Conservation (phyloP, 2,797 vertebrate species). For the Clamator glandarius region DNA sequence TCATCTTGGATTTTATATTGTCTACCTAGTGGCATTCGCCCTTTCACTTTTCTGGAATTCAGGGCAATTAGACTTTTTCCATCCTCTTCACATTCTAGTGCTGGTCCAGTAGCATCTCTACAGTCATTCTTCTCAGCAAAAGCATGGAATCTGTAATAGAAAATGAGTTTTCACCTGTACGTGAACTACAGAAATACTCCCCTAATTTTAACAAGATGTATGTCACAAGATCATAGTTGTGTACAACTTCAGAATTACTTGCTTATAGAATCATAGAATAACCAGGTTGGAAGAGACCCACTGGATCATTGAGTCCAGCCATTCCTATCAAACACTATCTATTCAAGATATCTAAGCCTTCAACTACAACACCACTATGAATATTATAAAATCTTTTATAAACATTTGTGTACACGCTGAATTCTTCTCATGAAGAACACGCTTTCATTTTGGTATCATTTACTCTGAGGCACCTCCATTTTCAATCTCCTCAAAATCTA, state of each 20-base stretch:
- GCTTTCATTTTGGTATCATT: neutral
- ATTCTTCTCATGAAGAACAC: neutral
- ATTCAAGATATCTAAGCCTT: neutral
- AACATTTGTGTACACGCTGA: neutral
- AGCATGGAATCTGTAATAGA: constrained; percentile 80
- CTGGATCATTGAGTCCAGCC: too few species aligned
- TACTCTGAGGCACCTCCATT: neutral
- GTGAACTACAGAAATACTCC: neutral
- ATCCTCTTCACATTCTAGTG: constrained; percentile 35
- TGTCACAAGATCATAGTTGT: neutral
- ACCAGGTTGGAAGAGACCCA: too few species aligned
- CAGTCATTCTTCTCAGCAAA: constrained; percentile 73
- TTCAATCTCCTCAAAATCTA: constrained; percentile 32
- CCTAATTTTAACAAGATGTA: neutral
- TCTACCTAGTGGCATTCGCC: constrained; percentile 77
- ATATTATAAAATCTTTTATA: neutral
- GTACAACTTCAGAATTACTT: neutral
- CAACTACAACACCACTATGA: neutral
- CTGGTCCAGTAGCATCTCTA: neutral
- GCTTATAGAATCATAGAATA: too few species aligned
- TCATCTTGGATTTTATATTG: neutral
- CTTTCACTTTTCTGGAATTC: constrained; percentile 69
- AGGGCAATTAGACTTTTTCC: constrained; percentile 1
- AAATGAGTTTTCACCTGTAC: neutral
- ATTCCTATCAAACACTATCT: too few species aligned